Evolutionary conservation across 2,113 vertebrate species (phyloP).

Genomic region (Mobula hypostoma): DNA sequence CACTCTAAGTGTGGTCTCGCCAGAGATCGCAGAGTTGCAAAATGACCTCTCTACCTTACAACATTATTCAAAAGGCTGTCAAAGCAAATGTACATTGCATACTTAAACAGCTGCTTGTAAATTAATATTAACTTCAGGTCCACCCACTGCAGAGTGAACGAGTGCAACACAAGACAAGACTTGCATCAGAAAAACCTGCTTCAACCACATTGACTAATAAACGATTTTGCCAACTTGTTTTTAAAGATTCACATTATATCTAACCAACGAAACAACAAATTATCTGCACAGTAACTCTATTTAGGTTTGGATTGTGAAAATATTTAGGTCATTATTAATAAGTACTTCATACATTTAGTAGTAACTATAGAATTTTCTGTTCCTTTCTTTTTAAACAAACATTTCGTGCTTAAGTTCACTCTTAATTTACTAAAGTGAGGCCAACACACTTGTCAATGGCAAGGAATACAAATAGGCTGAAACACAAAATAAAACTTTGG

Average conservation of each 20-base stretch:
- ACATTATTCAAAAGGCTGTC: not conserved
- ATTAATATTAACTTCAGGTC: not conserved
- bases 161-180: not conserved
- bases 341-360: too few relatives aligned
- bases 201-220: not conserved
- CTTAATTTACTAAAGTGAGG: too few relatives aligned
- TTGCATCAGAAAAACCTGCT: slow-evolving; percentile 1
- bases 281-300: not conserved
- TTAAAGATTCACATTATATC: too few relatives aligned
- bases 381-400: too few relatives aligned
- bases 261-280: not conserved
- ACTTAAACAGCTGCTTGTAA: not conserved
- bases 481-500: too few relatives aligned
- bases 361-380: too few relatives aligned
- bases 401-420: too few relatives aligned
- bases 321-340: not conserved
- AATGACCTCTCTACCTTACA: not conserved
- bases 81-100: not conserved
- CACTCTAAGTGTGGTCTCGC: too few relatives aligned
- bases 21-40: too few relatives aligned
- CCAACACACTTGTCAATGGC: too few relatives aligned
- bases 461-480: too few relatives aligned
- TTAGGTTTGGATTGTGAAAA: not conserved
- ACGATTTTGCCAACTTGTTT: not conserved
- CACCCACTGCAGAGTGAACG: not conserved